Evolutionary conservation across 2,888 invertebrate genomes (phyloP), one percentile per base, ranked within the genome.

Genomic region (Euzophera pinguis): DNA sequence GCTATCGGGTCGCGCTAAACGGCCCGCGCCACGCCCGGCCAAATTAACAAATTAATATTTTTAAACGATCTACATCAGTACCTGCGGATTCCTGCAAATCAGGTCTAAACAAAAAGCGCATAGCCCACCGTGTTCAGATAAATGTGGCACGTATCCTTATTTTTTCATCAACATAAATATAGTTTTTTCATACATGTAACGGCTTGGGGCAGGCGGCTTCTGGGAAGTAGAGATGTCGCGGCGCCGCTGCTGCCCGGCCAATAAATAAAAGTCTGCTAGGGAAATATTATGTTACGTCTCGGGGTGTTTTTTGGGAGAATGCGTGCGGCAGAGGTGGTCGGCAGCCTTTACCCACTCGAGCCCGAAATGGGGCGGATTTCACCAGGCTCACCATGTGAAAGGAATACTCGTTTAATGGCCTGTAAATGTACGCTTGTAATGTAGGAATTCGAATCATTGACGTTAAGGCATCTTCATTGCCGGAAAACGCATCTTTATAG

Each of bases 121-220:
- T 78, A 84, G 78, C 76, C 79, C 81, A 81, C 79, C 75, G 75
- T 79, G 75, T 75, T 78, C 74, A 82, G 81, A 86, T 82, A 86
- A 85, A 84, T 85, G 81, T 78, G 72, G 71, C 63, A 74, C 71
- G 80, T 73, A 81, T 81, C 83, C 84, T 79, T 75, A 78, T 81
- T 89, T 90, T 89, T 88, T 88, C 81, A 71, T 75, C 77, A 75
- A 83, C 90, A 88, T 89, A 90, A 89, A 90, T 89, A 88, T 87
- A 73, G 81, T 86, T 89, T 89, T 88, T 90, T 87, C 81, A 70
- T 73, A 74, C 77, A 80, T 72, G 81, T 87, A 87, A 89, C 87
- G 86, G 86, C 85, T 84, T 77, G 69, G 78, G 71, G 78, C 81
- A 81, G 87, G 78, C 86, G 73, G 65, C 64, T 88, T 88, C 89